Evolutionary conservation across 1,140 invertebrate genomes (phyloP), one percentile per base, ranked within the genome.

Genomic region (Lasaia peninsularis): DNA sequence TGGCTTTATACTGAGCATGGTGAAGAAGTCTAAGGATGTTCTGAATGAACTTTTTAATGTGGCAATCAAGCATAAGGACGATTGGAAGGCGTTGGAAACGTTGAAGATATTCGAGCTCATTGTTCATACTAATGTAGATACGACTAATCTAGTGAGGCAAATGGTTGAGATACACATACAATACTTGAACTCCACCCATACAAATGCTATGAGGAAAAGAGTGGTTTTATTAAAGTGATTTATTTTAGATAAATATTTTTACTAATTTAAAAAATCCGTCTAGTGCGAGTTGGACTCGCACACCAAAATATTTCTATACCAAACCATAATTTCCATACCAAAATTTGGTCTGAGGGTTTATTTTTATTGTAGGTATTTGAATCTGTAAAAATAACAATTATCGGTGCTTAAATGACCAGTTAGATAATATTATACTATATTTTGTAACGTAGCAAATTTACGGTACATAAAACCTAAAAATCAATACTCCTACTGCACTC

Each of bases 71-170:
- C 81, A 86, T 35, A 77, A 71, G 37, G 71, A 81, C 10, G 75
- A 81, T 37, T 86, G 78, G 77, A 81, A 78, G 52, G 78, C 81
- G 2, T 35, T 84, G 32, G 79, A 86, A 54, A 79, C 84, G 49
- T 52, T 86, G 58, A 84, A 81, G 34, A 73, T 84, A n/a, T 86
- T 83, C 51, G 83, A 86, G 51, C 52, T 81, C 8, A 78, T 86
- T 7, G 75, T 86, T 1, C 80, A 85, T 14, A 79, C 81, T 0
- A 86, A 85, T 50, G 81, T 86, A 0, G 83, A 86, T 18, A 83
- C 77, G 0, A 79, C 71, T 0, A 78, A 86, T 49, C 57, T 86
- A n/a, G 71, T 85, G 5, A 58, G 77, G 10, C 83, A 86, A 37
- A 61, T 86, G 2, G 64, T 86, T 1, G 78, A 86, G 33, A 65